Evolutionary conservation across 1,140 invertebrate species (phyloP).

Genomic region (Lasaia peninsularis): DNA sequence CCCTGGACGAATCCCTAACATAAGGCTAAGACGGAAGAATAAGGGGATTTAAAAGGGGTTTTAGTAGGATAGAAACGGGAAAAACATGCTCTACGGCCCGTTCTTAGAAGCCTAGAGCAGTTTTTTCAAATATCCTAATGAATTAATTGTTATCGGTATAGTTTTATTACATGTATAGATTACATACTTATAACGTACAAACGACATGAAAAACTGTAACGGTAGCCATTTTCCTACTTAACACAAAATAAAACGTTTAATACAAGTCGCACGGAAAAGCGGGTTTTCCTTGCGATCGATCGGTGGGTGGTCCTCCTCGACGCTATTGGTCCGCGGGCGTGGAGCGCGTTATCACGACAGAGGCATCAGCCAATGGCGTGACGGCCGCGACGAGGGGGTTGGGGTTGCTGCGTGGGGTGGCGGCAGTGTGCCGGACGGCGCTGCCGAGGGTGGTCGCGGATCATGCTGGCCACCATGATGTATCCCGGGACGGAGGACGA

Average conservation of each 20-base stretch:
- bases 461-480: conserved; percentile 74
- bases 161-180: too few species aligned
- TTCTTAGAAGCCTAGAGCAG: too few species aligned
- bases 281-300: conserved; percentile 66
- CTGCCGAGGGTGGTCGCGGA: conserved; percentile 55
- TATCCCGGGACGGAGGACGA: conserved; percentile 74
- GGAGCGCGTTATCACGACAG: conserved; percentile 59
- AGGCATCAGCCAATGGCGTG: conserved; percentile 58
- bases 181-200: not conserved
- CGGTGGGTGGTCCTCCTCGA: conserved; percentile 52
- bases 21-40: too few species aligned
- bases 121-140: too few species aligned
- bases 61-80: too few species aligned
- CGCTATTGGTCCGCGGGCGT: conserved; percentile 66
- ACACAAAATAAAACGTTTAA: conserved; percentile 53
- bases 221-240: conserved; percentile 25
- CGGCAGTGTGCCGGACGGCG: conserved; percentile 58
- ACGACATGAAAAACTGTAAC: not conserved
- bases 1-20: too few species aligned
- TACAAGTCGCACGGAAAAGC: conserved; percentile 48
- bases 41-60: too few species aligned
- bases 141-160: too few species aligned
- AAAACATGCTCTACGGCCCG: too few species aligned
- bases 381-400: conserved; percentile 64
- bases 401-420: conserved; percentile 55